phyloP scores from a whole-genome alignment of 2,113 vertebrate species.

The Cavia porcellus region DNA sequence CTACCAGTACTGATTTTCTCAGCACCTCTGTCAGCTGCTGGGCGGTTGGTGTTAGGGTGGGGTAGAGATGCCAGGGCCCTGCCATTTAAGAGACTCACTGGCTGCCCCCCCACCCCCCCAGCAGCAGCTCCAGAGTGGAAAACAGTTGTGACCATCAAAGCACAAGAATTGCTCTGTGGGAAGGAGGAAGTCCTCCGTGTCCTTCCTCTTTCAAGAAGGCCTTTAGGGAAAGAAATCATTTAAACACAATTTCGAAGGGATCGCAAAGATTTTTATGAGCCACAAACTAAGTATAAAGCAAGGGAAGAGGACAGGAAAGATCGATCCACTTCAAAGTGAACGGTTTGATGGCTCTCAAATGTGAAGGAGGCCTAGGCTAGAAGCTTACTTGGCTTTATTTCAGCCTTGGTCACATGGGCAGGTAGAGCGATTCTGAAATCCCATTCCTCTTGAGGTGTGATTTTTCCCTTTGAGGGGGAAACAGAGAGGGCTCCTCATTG shows the following conservation, averaged over 20 bases:
- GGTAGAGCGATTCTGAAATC: accelerated
- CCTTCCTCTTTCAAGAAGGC: accelerated
- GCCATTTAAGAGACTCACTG: too few relatives aligned
- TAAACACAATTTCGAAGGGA: neutral
- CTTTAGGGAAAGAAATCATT: neutral
- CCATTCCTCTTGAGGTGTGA: accelerated
- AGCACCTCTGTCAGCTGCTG: neutral
- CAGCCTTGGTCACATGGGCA: accelerated
- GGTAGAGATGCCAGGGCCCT: accelerated
- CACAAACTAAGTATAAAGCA: neutral
- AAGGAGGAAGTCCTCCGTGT: accelerated
- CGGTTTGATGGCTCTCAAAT: neutral
- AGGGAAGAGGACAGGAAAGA: neutral
- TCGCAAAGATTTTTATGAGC: accelerated
- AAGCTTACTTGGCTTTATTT: accelerated
- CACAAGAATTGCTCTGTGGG: accelerated
- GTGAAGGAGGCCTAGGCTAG: accelerated
- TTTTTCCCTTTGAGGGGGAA: too few relatives aligned
- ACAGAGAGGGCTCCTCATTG: neutral
- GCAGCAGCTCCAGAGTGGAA: accelerated
- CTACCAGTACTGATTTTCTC: accelerated
- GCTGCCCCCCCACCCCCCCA: too few relatives aligned
- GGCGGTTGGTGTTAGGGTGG: accelerated
- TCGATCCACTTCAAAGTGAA: accelerated
- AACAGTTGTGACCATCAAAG: neutral